Percentiles rank a stretch among this genome's conserved stretches.
Conservation (phyloP, 2,888 invertebrate species). For the Lamproptera curius region DNA sequence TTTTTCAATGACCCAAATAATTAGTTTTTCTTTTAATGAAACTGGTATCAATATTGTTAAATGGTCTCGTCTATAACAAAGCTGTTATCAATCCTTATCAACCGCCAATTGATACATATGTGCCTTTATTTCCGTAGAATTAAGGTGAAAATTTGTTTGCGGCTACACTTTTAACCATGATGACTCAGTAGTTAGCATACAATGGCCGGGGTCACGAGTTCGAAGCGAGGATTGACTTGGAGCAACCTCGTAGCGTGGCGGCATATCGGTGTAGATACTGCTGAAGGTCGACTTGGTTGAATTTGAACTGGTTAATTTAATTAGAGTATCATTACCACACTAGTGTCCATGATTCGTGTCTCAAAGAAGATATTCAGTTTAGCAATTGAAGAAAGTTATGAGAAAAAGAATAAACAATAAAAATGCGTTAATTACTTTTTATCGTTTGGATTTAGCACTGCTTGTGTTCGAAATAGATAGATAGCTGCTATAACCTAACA, state of each 20-base stretch:
- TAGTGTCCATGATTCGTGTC: not conserved
- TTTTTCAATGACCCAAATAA: not conserved
- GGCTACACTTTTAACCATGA: constrained; percentile 10
- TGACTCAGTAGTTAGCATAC: constrained; percentile 51
- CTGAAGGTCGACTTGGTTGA: constrained; percentile 5
- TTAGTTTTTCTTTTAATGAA: not conserved
- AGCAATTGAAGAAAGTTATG: too few relatives aligned
- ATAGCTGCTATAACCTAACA: too few relatives aligned
- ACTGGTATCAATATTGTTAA: not conserved
- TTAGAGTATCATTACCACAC: not conserved
- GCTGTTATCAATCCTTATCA: constrained; percentile 14
- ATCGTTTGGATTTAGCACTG: too few relatives aligned
- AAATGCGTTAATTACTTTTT: too few relatives aligned
- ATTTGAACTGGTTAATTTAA: constrained; percentile 6
- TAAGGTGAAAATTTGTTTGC: not conserved
- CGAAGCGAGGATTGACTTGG: constrained; percentile 31
- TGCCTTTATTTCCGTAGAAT: not conserved
- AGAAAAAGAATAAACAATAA: too few relatives aligned
- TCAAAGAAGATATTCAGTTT: too few relatives aligned
- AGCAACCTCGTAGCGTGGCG: not conserved
- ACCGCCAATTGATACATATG: too few relatives aligned
- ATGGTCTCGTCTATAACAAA: constrained; percentile 15
- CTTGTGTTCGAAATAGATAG: too few relatives aligned
- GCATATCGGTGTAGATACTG: not conserved
- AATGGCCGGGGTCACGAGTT: constrained; percentile 47